These are phyloP conservation scores for Agrochola lychnidis DNA, from an alignment of 2,888 invertebrate species.

Conservation along the genomic window DNA sequence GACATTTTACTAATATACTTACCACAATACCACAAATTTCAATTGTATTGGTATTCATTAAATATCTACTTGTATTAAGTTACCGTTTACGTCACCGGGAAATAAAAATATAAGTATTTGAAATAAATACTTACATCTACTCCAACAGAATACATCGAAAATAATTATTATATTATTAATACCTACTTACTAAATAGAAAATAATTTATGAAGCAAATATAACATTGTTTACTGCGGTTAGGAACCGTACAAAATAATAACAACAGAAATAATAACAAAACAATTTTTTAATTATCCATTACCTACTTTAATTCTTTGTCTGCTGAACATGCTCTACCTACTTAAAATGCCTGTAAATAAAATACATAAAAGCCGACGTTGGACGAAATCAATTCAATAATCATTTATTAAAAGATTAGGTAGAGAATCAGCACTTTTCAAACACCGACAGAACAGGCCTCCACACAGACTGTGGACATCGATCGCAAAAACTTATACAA, in stretches of 20 bases:
- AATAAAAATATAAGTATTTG: neutral
- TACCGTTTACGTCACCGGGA: neutral
- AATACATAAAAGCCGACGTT: neutral
- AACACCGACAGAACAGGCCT: too few species aligned
- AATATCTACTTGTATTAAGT: neutral
- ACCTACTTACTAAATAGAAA: neutral
- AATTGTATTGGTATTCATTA: neutral
- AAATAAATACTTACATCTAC: neutral
- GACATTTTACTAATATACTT: neutral
- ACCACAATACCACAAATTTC: neutral
- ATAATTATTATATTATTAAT: neutral
- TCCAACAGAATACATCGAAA: neutral
- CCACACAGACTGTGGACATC: neutral
- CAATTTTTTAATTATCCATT: neutral
- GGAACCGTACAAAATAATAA: neutral
- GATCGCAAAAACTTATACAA: constrained; percentile 3
- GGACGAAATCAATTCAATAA: neutral
- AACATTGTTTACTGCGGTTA: constrained; percentile 5
- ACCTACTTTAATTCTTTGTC: neutral
- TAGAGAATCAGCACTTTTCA: too few species aligned
- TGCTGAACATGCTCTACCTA: neutral
- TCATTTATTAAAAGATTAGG: too few species aligned
- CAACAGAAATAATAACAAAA: neutral
- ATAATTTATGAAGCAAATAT: neutral
- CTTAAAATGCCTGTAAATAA: neutral